A percentile compares a stretch with the other conserved stretches of the same genome.
These are phyloP conservation scores for Muscicapa adusta DNA, from an alignment of 2,113 vertebrate genomes.

Conservation along the genomic window DNA sequence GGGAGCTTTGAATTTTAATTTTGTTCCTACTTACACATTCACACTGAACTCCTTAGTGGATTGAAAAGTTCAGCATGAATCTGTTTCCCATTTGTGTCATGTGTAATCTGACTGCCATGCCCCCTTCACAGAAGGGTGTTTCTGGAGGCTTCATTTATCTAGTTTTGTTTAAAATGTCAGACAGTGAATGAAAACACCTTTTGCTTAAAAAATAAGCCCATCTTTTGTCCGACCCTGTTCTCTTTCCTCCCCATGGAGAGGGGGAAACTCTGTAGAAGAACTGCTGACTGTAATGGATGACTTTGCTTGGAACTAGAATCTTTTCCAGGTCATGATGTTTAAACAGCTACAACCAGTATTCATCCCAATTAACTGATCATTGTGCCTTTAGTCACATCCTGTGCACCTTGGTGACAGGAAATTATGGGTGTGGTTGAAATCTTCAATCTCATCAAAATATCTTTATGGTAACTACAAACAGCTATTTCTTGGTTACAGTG, in stretches of 20 bases:
- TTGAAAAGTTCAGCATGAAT: neutral
- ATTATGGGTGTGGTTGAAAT: neutral
- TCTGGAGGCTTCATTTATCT: neutral
- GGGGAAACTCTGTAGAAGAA: neutral
- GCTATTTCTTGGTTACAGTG: neutral
- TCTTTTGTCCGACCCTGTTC: neutral
- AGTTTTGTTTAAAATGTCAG: neutral
- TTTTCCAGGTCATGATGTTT: neutral
- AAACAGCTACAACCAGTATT: neutral
- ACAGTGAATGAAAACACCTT: neutral
- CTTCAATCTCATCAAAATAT: neutral
- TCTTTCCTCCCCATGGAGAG: neutral
- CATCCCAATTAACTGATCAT: conserved; percentile 39
- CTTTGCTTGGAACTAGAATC: neutral
- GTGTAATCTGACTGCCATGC: neutral
- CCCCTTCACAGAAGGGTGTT: neutral
- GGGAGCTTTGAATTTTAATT: conserved; percentile 1
- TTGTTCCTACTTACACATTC: neutral
- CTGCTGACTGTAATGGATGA: conserved; percentile 5
- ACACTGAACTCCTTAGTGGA: neutral
- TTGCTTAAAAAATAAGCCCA: neutral
- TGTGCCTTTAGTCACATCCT: conserved; percentile 59
- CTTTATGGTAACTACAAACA: neutral
- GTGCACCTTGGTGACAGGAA: neutral
- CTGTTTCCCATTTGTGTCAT: neutral